Evolutionary conservation across 1,140 invertebrate genomes (phyloP), one percentile per base, ranked within the genome.

Genomic region (Trigoniulus corallinus): DNA sequence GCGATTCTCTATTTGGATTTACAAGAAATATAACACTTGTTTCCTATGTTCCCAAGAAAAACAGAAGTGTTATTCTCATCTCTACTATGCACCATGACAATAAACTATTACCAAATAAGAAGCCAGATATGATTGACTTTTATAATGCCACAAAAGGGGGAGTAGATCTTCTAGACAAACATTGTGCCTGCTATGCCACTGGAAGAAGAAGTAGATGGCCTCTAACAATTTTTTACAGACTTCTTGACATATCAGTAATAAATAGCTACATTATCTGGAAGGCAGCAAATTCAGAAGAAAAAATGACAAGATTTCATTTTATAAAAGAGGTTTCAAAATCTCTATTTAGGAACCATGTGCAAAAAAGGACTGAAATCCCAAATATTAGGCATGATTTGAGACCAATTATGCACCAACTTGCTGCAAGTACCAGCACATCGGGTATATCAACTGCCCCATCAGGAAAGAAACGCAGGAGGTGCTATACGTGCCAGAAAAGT

Each of bases 121-220:
- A 67, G 53, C 64, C 67, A 26, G 57, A 68, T 20, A 67, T 72
- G 34, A 60, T 69, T 40, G 29, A 53, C 4, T 59, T 59, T 43
- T 72, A 72, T 56, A 67, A 68, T 56, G 49, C 49, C 27, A 65
- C 62, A 2, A 73, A 73, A 62, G 62, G 64, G 25, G 67, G 63
- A 37, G 67, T 72, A 1, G 68, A 71, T 52, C 61, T 55, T 3
- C 49, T 70, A 15, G 65, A 72, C 52, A 57, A 70, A 52, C 62
- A 71, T 60, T 63, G 59, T 51, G 56, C 59, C 10, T 55, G 52
- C 18, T 63, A 63, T 52, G 60, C 62, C 42, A 52, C 49, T 48
- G 42, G 57, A 24, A 53, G 68, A 54, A 61, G 53, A 53, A 54
- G 54, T n/a, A 57, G 64, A 23, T 68, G 64, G 67, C 62, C 68